Evolutionary conservation across 2,113 vertebrate species (phyloP).

Genomic region (Sterna hirundo): DNA sequence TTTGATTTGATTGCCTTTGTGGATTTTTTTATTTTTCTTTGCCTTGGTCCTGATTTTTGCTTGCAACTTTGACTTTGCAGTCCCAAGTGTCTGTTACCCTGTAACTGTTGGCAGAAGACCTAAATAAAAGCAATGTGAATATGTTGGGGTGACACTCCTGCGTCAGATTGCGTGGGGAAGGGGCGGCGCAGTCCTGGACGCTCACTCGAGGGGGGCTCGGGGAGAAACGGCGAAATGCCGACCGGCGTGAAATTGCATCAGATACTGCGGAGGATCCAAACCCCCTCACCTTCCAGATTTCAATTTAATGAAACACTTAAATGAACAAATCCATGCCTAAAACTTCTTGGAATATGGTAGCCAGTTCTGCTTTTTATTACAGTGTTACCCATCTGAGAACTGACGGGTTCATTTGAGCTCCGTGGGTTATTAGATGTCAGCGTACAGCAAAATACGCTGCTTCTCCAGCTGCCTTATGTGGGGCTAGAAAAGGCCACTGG

Average conservation of each 20-base stretch:
- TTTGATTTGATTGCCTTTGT: slow-evolving; percentile 46
- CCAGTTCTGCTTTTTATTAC: neutral
- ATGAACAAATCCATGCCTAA: rapidly evolving
- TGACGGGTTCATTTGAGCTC: neutral
- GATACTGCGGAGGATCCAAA: neutral
- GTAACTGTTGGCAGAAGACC: slow-evolving; percentile 63
- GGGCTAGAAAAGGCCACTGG: neutral
- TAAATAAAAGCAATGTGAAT: slow-evolving; percentile 68
- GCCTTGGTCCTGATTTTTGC: slow-evolving; percentile 54
- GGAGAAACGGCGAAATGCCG: neutral
- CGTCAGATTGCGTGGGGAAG: neutral
- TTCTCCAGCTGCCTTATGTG: neutral
- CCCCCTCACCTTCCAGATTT: neutral
- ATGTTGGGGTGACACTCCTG: slow-evolving; percentile 28
- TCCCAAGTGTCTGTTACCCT: slow-evolving; percentile 58
- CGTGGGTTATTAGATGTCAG: too few relatives aligned
- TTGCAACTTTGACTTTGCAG: slow-evolving; percentile 47
- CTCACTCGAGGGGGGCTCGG: neutral
- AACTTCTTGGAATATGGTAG: neutral
- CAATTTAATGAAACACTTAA: neutral
- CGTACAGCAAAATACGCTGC: neutral
- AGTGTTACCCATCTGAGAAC: neutral
- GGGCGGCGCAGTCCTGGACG: neutral
- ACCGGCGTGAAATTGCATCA: neutral
- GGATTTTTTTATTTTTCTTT: neutral